phyloP scores from a whole-genome alignment of 2,888 invertebrate species.

The Ommatoiulus sabulosus region DNA sequence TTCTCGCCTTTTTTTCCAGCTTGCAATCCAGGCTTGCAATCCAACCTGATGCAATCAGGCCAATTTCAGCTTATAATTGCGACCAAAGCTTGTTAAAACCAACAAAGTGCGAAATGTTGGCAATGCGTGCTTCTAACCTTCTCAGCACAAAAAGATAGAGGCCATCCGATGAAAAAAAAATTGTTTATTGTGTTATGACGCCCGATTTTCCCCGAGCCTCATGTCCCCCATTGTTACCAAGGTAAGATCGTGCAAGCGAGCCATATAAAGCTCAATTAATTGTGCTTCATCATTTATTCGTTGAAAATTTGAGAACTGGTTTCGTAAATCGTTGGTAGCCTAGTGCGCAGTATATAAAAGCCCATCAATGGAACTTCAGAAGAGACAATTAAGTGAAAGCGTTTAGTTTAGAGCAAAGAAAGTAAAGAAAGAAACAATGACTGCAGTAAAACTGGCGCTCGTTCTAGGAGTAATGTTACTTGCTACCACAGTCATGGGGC shows the following conservation, averaged over 20 bases:
- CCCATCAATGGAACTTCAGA: background rate
- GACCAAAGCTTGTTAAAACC: background rate
- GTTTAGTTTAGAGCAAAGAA: background rate
- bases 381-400: background rate
- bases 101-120: background rate
- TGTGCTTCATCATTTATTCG: constrained; percentile 20
- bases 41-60: too few species aligned
- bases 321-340: background rate
- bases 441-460: background rate
- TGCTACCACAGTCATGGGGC: background rate
- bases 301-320: background rate
- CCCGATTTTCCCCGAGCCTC: background rate
- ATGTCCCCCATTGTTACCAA: background rate
- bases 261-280: background rate
- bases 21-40: too few species aligned
- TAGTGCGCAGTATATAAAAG: background rate
- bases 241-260: background rate
- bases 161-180: background rate
- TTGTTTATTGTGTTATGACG: background rate
- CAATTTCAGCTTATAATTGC: background rate
- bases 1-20: background rate
- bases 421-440: background rate
- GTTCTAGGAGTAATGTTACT: background rate
- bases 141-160: background rate
- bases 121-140: background rate